These are phyloP conservation scores for Orthonevra nobilis DNA, from an alignment of 2,888 invertebrate species.

Conservation along the genomic window DNA sequence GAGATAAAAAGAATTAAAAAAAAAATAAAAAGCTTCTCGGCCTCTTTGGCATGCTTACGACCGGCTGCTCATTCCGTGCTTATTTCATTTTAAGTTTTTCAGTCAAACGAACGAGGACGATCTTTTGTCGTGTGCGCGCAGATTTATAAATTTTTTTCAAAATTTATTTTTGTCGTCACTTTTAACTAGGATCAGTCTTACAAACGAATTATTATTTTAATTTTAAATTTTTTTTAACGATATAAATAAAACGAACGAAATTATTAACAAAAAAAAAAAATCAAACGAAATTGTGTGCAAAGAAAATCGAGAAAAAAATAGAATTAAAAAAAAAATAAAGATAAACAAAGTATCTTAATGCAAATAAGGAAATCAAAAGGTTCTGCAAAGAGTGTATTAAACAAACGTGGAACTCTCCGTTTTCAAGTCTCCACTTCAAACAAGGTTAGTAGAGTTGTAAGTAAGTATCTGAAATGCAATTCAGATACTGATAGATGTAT, in stretches of 20 bases:
- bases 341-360: neutral
- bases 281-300: slow-evolving; percentile 5
- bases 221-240: neutral
- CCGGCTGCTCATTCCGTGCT: slow-evolving; percentile 28
- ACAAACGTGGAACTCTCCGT: neutral
- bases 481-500: too few relatives aligned
- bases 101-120: slow-evolving; percentile 67
- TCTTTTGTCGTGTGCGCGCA: slow-evolving; percentile 53
- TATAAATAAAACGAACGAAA: slow-evolving; percentile 46
- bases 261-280: slow-evolving; percentile 33
- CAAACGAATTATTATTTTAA: slow-evolving; percentile 39
- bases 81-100: slow-evolving; percentile 56
- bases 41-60: slow-evolving; percentile 2
- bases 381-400: neutral
- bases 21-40: slow-evolving; percentile 47
- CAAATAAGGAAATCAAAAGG: slow-evolving; percentile 25
- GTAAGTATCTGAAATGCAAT: too few relatives aligned
- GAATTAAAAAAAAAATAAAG: neutral
- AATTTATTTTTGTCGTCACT: slow-evolving; percentile 18
- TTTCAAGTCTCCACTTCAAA: slow-evolving; percentile 4
- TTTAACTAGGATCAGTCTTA: slow-evolving; percentile 53
- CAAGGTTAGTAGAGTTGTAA: slow-evolving; percentile 58
- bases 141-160: slow-evolving; percentile 23
- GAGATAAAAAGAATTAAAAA: neutral
- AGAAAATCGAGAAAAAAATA: slow-evolving; percentile 20